Base-by-base conservation (phyloP, 2,797 vertebrate species). In the Dipus sagitta region DNA sequence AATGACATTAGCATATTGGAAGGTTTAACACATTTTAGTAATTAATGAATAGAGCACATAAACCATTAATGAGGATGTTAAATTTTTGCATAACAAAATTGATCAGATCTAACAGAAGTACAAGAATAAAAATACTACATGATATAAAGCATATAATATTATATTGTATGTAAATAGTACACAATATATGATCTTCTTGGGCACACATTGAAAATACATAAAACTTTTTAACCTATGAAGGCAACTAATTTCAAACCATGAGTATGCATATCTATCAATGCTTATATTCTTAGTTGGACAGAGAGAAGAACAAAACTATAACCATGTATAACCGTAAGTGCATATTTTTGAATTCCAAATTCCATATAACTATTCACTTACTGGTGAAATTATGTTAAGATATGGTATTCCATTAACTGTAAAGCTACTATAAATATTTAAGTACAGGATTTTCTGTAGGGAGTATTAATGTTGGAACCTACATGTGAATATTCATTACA, bases 41-140 rank as follows among this genome's bases (percentile, higher is more conserved):
- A 84, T 70, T 93, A 15, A 68, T 38, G 82, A 77, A 94, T 68
- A 32, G 79, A 65, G 75, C 30, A 23, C 38, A 85, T 60, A 88
- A 95, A 65, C 52, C 82, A 77, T 68, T 92, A 96, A 71, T 85
- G 75, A 84, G 62, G n/a, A 82, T 67, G 85, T 76, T n/a, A 90
- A 87, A 76, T 28, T 81, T 86, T 58, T 85, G 60, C 70, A 68
- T 71, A 77, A 75, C 52, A 94, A 87, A 93, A 85, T 90, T 60
- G 74, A 58, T 82, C 88, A 88, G 11, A 28, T 84, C 38, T 84
- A 54, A 78, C 26, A 72, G 71, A 82, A 96, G 75, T 26, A 75
- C 71, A 77, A 80, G 20, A 71, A 58, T 71, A 71, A 47, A 11
- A 47, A 47, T 47, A 47, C 47, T 47, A 47, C 9, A 7, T 47